Evolutionary conservation across 2,797 vertebrate genomes (phyloP).

Genomic region (Echeneis naucrates): DNA sequence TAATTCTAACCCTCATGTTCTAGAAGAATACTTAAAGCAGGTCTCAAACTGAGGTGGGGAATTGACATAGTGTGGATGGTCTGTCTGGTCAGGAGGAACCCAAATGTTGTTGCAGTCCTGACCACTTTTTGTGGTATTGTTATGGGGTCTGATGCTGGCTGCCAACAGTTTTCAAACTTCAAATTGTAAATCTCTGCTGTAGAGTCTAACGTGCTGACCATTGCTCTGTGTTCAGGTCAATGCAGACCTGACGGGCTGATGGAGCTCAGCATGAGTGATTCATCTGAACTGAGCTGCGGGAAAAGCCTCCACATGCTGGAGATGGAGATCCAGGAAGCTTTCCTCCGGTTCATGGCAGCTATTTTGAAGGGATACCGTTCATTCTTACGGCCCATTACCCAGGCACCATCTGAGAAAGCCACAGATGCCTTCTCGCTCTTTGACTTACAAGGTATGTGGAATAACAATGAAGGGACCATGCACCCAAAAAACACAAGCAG

Average conservation of each 20-base stretch:
- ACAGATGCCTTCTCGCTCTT: conserved; percentile 98
- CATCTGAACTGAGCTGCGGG: conserved; percentile 87
- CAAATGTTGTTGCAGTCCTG: neutral
- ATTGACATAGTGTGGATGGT: no score
- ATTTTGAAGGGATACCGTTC: conserved; percentile 96
- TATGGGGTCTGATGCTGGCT: no score
- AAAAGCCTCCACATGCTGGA: conserved; percentile 93
- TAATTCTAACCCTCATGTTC: neutral
- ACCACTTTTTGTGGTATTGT: no score
- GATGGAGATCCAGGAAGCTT: conserved; percentile 98
- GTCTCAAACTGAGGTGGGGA: neutral
- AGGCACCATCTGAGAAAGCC: conserved; percentile 97
- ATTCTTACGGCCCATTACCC: conserved; percentile 95
- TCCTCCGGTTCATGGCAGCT: conserved; percentile 97
- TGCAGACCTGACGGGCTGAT: conserved; percentile 90
- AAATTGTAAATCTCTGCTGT: neutral
- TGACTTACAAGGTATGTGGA: conserved; percentile 91
- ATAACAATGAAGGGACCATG: neutral
- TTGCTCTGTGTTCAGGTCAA: conserved; percentile 85
- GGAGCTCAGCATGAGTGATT: conserved; percentile 89
- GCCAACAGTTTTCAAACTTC: no score
- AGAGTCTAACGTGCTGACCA: neutral
- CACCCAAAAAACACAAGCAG: neutral
- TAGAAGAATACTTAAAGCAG: neutral
- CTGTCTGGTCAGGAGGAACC: no score